Evolutionary conservation across 2,888 invertebrate species (phyloP).

Genomic region (Agriopis marginaria): DNA sequence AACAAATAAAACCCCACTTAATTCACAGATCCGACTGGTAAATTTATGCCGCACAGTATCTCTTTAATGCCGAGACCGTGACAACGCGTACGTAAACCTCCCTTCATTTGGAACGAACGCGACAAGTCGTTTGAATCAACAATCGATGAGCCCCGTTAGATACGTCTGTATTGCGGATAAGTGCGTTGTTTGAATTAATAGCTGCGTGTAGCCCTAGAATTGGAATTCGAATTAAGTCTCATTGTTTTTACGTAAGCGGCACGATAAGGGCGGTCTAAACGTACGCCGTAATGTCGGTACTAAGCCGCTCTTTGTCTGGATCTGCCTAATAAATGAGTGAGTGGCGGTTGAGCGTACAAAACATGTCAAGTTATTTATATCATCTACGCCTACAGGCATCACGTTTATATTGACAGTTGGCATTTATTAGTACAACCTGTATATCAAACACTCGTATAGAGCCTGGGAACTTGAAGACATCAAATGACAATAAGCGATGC

Average conservation of each 20-base stretch:
- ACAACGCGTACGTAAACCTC: conserved; percentile 79
- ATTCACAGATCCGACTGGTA: conserved; percentile 77
- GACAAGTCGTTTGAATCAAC: conserved; percentile 72
- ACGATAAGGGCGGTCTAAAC: conserved; percentile 26
- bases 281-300: conserved; percentile 17
- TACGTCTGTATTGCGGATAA: conserved; percentile 51
- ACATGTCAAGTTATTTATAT: conserved; percentile 25
- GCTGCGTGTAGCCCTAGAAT: conserved; percentile 44
- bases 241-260: conserved; percentile 36
- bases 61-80: conserved; percentile 80
- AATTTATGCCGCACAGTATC: conserved; percentile 83
- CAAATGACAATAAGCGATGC: no score
- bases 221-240: conserved; percentile 44
- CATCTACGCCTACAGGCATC: conserved; percentile 18
- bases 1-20: conserved; percentile 84
- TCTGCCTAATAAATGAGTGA: conserved; percentile 26
- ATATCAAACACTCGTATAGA: not conserved
- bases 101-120: conserved; percentile 63
- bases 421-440: conserved; percentile 11
- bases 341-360: conserved; percentile 20
- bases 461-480: not conserved
- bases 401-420: conserved; percentile 19
- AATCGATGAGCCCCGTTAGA: conserved; percentile 59
- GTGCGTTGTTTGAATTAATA: conserved; percentile 51
- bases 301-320: conserved; percentile 27